Conservation (phyloP, 2,797 vertebrate genomes). For the Syndactyla subalaris region DNA sequence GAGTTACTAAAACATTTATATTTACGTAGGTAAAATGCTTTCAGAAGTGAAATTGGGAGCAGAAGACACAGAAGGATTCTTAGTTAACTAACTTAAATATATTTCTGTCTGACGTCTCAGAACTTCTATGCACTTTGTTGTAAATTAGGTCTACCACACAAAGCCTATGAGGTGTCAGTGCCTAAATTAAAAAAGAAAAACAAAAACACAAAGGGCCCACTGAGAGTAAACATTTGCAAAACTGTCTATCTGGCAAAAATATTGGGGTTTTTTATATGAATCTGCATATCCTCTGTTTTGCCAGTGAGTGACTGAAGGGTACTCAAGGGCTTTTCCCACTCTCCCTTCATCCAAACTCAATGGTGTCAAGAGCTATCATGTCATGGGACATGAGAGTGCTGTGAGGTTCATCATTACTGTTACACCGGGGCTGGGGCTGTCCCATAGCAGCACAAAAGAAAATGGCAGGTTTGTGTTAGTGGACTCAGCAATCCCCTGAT, state of each 20-base stretch:
- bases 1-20: conserved; percentile 11
- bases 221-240: background rate
- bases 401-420: background rate
- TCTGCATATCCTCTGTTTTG: background rate
- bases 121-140: background rate
- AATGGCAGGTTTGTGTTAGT: background rate
- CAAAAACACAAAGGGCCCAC: background rate
- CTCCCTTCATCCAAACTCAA: background rate
- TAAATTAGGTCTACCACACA: background rate
- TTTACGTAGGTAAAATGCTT: conserved; percentile 33
- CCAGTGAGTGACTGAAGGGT: background rate
- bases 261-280: background rate
- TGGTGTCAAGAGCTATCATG: background rate
- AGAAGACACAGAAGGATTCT: background rate
- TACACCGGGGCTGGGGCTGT: background rate
- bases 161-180: background rate
- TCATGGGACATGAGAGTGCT: background rate
- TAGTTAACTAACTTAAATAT: background rate
- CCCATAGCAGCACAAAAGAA: background rate
- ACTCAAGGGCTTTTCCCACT: background rate
- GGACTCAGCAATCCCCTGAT: background rate
- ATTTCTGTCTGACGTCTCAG: background rate
- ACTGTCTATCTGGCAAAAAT: background rate
- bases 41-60: conserved; percentile 10
- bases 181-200: background rate